Evolutionary conservation across 2,888 invertebrate genomes (phyloP).

Genomic region (Eupithecia inturbata): DNA sequence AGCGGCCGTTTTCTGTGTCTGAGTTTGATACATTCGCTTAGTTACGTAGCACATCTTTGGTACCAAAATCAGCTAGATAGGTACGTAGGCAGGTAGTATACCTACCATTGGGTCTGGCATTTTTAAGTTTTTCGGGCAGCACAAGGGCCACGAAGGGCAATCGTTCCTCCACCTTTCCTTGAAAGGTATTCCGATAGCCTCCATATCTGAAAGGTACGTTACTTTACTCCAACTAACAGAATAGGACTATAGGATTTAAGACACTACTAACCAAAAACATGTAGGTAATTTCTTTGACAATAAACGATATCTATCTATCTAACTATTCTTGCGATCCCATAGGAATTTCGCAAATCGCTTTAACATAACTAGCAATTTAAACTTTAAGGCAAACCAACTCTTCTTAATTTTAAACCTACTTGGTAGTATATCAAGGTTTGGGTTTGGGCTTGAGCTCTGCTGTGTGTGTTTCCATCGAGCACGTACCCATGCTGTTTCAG

Average conservation of each 20-base stretch:
- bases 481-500: no score
- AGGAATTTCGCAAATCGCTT: background rate
- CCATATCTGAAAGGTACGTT: constrained; percentile 86
- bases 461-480: no score
- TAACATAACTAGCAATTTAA: background rate
- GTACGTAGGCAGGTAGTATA: background rate
- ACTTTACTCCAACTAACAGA: background rate
- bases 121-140: constrained; percentile 88
- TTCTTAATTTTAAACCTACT: no score
- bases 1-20: no score
- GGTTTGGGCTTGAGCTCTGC: no score
- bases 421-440: no score
- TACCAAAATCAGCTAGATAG: background rate
- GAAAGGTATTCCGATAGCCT: constrained; percentile 91
- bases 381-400: no score
- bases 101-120: constrained; percentile 77
- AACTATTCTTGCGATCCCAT: background rate
- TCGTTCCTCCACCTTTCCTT: constrained; percentile 96
- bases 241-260: no score
- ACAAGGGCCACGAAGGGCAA: constrained; percentile 93
- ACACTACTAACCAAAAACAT: no score
- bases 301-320: no score
- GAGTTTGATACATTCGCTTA: background rate
- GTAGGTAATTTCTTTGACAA: no score
- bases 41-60: background rate